A percentile compares a stretch with the other conserved stretches of the same genome.
phyloP scores from a whole-genome alignment of 2,113 vertebrate species.

The Heterotilapia buettikoferi region DNA sequence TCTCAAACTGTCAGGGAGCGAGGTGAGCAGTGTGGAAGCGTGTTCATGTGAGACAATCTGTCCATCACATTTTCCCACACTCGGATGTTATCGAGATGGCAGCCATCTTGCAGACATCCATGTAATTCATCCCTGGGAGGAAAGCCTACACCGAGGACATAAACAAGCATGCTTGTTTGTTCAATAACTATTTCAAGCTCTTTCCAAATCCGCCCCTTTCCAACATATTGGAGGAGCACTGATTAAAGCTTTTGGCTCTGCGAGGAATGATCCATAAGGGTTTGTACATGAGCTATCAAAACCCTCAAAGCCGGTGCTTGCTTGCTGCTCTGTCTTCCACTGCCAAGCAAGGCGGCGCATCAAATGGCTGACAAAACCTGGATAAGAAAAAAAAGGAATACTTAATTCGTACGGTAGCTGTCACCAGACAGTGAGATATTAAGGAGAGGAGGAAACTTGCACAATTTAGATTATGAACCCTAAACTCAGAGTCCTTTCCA shows the following conservation, averaged over 20 bases:
- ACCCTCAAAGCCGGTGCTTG: conserved; percentile 24
- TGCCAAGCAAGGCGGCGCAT: conserved; percentile 18
- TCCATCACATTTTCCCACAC: background rate
- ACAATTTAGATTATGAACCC: conserved; percentile 19
- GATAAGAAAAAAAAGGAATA: conserved; percentile 44
- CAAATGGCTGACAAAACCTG: conserved; percentile 44
- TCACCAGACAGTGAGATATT: conserved; percentile 11
- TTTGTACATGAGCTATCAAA: conserved; percentile 31
- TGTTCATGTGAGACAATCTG: background rate
- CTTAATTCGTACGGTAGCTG: conserved; percentile 39
- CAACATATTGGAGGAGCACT: background rate
- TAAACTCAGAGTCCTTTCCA: background rate
- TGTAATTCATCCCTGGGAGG: background rate
- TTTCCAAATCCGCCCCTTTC: background rate
- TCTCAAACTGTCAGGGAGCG: background rate
- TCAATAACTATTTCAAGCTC: background rate
- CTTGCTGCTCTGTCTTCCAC: conserved; percentile 46
- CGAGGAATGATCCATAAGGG: conserved; percentile 24
- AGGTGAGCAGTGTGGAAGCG: background rate
- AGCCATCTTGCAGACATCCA: conserved; percentile 6
- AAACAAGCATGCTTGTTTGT: background rate
- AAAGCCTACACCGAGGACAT: background rate
- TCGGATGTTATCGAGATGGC: background rate
- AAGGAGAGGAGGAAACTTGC: background rate
- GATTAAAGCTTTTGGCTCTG: conserved; percentile 39